phyloP scores from a whole-genome alignment of 2,888 invertebrate genomes.

The Polyommatus icarus region DNA sequence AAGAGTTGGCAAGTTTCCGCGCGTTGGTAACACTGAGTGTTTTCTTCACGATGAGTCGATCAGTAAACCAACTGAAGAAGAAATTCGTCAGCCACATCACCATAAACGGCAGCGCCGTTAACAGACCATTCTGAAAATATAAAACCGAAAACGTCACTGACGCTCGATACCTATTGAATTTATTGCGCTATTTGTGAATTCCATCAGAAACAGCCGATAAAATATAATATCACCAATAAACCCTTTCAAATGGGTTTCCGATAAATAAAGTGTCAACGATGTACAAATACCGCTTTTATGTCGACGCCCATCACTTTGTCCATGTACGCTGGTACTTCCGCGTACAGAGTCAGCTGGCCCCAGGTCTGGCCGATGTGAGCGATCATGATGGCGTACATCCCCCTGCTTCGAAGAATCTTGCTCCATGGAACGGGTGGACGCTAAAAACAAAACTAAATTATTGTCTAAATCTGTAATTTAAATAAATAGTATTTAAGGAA shows the following conservation, averaged over 20 bases:
- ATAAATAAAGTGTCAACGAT: conserved; percentile 16
- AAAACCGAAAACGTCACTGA: background rate
- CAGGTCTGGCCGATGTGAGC: conserved; percentile 85
- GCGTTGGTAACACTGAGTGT: conserved; percentile 75
- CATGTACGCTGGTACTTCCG: conserved; percentile 89
- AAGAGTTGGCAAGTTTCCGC: conserved; percentile 80
- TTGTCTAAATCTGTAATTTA: background rate
- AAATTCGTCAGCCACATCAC: conserved; percentile 87
- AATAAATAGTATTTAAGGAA: background rate
- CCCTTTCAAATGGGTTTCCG: conserved; percentile 14
- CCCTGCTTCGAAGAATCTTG: conserved; percentile 83
- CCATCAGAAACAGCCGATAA: background rate
- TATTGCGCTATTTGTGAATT: conserved; percentile 6
- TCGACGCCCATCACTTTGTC: conserved; percentile 85
- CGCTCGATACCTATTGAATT: background rate
- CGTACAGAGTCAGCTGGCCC: conserved; percentile 89
- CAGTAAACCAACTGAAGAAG: conserved; percentile 84
- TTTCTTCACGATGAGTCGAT: conserved; percentile 80
- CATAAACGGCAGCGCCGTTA: conserved; percentile 87
- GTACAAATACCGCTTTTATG: conserved; percentile 59
- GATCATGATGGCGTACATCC: conserved; percentile 72
- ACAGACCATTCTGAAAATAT: conserved; percentile 81
- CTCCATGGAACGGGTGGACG: conserved; percentile 84
- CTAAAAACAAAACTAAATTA: conserved; percentile 34
- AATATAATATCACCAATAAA: background rate